Evolutionary conservation across 2,888 invertebrate species (phyloP).

Genomic region (Drosophila helvetica): DNA sequence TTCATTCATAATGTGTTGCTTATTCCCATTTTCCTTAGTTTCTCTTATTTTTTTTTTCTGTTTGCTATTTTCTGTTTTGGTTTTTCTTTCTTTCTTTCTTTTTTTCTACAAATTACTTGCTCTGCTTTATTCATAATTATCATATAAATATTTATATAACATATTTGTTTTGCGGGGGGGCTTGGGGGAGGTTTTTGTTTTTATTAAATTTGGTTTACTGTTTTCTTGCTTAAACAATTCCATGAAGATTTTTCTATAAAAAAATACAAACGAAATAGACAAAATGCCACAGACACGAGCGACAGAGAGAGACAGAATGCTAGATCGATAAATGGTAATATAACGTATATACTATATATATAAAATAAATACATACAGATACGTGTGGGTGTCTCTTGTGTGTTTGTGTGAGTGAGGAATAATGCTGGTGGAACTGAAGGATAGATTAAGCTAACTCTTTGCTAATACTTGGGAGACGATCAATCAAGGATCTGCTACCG

Average conservation of each 20-base stretch:
- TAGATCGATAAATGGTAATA: constrained; percentile 35
- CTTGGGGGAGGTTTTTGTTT: constrained; percentile 16
- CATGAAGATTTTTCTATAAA: constrained; percentile 55
- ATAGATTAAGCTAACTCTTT: constrained; percentile 20
- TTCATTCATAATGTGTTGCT: constrained; percentile 47
- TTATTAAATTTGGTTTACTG: constrained; percentile 29
- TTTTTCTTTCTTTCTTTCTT: constrained; percentile 31
- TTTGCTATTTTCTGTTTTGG: constrained; percentile 37
- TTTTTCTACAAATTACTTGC: constrained; percentile 66
- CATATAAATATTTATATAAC: constrained; percentile 74
- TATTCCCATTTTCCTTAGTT: constrained; percentile 33
- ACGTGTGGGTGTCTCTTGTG: background rate
- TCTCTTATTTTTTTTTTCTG: constrained; percentile 27
- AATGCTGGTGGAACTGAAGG: constrained; percentile 4
- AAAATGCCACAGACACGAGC: constrained; percentile 50
- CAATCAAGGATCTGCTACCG: background rate
- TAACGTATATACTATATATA: constrained; percentile 24
- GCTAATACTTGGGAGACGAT: background rate
- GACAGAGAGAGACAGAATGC: constrained; percentile 23
- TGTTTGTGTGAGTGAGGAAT: constrained; percentile 2
- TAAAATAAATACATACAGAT: constrained; percentile 22
- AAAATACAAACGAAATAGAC: constrained; percentile 30
- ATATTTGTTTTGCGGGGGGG: constrained; percentile 46
- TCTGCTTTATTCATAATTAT: constrained; percentile 72
- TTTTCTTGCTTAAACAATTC: constrained; percentile 50